phyloP scores from a whole-genome alignment of 1,140 invertebrate genomes.

The Caenorhabditis briggsae region DNA sequence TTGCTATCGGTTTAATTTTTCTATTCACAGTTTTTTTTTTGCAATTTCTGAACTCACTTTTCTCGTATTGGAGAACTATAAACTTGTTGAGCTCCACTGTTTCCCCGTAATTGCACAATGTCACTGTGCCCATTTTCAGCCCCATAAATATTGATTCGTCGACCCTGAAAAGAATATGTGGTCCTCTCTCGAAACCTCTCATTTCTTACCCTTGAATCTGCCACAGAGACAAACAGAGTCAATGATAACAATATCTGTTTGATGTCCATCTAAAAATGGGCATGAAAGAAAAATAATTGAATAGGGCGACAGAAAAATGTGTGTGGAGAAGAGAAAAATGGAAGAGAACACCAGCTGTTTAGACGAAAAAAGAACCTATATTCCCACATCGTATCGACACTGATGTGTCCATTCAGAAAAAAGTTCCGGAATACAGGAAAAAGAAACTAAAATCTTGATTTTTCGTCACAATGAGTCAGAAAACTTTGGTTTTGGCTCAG shows the following conservation, averaged over 20 bases:
- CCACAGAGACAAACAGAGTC: neutral
- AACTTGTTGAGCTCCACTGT: neutral
- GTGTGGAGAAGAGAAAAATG: neutral
- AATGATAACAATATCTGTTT: constrained; percentile 9
- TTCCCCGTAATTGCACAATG: constrained; percentile 48
- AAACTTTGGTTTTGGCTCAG: too few species aligned
- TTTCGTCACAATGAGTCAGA: too few species aligned
- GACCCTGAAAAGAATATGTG: constrained; percentile 31
- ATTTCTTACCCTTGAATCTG: neutral
- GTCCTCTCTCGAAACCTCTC: neutral
- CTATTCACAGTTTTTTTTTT: too few species aligned
- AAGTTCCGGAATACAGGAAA: constrained; percentile 11
- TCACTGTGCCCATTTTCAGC: constrained; percentile 51
- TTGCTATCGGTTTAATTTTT: too few species aligned
- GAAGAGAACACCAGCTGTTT: neutral
- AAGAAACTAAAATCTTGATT: neutral
- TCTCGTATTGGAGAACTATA: neutral
- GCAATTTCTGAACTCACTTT: neutral
- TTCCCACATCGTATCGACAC: constrained; percentile 34
- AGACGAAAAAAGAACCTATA: neutral
- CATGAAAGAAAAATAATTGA: neutral
- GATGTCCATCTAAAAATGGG: constrained; percentile 20
- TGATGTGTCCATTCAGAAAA: constrained; percentile 2
- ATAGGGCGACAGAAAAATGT: neutral
- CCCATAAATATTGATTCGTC: constrained; percentile 57